Evolutionary conservation across 2,797 vertebrate genomes (phyloP), one percentile per base, ranked within the genome.

Genomic region (Odontamblyopus rebecca): DNA sequence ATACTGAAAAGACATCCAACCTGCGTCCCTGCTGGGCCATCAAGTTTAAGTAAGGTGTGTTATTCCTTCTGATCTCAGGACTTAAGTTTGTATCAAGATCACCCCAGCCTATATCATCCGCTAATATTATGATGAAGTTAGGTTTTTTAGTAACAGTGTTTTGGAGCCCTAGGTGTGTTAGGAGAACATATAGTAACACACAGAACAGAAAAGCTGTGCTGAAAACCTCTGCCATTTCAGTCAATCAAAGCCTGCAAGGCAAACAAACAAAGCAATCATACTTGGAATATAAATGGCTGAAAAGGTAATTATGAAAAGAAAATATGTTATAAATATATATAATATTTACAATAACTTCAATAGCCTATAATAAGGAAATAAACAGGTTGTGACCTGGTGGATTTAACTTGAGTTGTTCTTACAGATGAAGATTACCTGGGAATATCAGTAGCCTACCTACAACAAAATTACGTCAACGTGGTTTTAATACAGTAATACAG

Each of bases 61-160:
- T 93, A 85, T 93, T 95, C 0, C 87, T 79, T 71, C 82, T 91
- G 61, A 19, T 2, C 11, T 83, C 73, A 0, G 88, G 89, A 18
- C 29, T 66, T 91, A 89, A 91, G 90, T 98, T 98, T 41, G 89
- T 91, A n/a, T 96, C 96, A 72, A 99, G 92, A 74, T 99, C 98
- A 2, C 95, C 97, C 97, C 97, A 99, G 41, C 98, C 98, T 53
- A 99, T 92, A 75, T 99, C 98, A 80, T 99, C 98, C 0, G 97
- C 97, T 86, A 99, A 86, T 78, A 99, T 92, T 79, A 99, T 72
- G 1, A 99, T 94, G 68, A 99, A 96, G 86, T 96, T 98, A 15
- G 97, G 96, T 79, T 38, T 80, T 1, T 35, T 67, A 5, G 44
- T 68, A 19, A 69, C 48, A 26, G 67, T 65, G 59, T 68, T 68